Evolutionary conservation across 2,888 invertebrate genomes (phyloP), one percentile per base, ranked within the genome.

Genomic region (Rotaria socialis): DNA sequence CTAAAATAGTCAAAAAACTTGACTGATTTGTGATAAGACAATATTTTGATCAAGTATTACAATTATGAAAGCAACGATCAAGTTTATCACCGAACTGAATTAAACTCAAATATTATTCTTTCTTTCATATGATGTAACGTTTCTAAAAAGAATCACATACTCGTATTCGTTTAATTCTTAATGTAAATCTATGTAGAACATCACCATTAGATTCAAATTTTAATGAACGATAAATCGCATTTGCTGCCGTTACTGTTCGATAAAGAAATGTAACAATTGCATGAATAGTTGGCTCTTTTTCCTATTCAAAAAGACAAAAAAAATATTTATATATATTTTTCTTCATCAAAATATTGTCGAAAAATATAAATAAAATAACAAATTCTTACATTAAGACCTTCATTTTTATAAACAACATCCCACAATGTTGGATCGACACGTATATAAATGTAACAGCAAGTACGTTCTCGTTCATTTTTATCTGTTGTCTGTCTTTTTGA

Each of bases 361-460:
- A 35, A 35, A 35, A 84, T 52, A 52, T 27, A 85, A n/a, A 50
- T n/a, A 5, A 67, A 0, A 55, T 35, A 35, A 35, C 2, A n/a
- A 24, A 47, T 55, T 56, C 47, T 27, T 85, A 85, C 85, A 24
- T 85, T 52, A 50, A 67, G 74, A 11, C 86, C 86, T 85, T 86
- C 86, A 35, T 80, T 86, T 27, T 86, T 85, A 43, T 58, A 86
- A 27, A 86, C 85, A 41, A 74, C 52, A 74, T 86, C 85, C 24
- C 85, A 86, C 11, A 86, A 58, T 47, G 35, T 74, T 47, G 86
- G 86, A 85, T 86, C 86, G 8, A 86, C 43, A 67, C 85, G 85
- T 55, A 86, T 47, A 43, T 85, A 86, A 24, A 86, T 47, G 58
- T 80, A 58, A 58, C 86, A 86, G 27, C 60, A 67, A n/a, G 74